A percentile compares a stretch with the other conserved stretches of the same genome.
Evolutionary conservation across 37 sponge, comb jelly and placozoan species (phyloP).

Genomic region (Eunapius fragilis): DNA sequence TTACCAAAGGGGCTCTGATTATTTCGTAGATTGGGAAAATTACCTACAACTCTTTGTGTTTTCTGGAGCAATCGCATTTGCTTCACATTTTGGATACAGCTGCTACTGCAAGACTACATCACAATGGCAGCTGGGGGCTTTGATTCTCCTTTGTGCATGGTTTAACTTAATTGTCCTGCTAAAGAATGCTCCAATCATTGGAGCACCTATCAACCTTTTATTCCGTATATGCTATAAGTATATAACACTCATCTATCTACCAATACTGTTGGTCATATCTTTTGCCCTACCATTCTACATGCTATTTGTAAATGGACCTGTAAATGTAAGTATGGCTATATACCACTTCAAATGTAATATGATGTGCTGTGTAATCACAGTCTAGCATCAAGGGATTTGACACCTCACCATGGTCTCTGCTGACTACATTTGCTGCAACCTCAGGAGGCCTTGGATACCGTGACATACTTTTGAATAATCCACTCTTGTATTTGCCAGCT

Average conservation of each 20-base stretch:
- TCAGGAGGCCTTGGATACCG: neutral
- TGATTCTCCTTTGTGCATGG: slow-evolving; percentile 33
- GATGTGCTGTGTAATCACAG: too few relatives aligned
- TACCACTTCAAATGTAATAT: too few relatives aligned
- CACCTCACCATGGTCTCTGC: neutral
- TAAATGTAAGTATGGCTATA: neutral
- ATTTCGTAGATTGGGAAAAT: slow-evolving; percentile 31
- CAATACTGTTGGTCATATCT: slow-evolving; percentile 8
- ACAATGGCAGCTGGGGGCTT: slow-evolving; percentile 42
- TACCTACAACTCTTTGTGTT: slow-evolving; percentile 17
- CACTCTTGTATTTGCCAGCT: slow-evolving; percentile 7
- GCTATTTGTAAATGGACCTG: slow-evolving; percentile 9
- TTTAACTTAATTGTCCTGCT: slow-evolving; percentile 21
- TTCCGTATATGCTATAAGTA: slow-evolving; percentile 6
- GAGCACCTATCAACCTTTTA: slow-evolving; percentile 23
- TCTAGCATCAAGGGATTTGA: neutral
- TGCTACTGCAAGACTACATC: slow-evolving; percentile 8
- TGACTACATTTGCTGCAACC: neutral
- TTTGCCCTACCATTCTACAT: slow-evolving; percentile 40
- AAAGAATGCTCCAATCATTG: slow-evolving; percentile 24
- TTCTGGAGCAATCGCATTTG: slow-evolving; percentile 1
- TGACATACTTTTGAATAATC: neutral
- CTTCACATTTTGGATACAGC: neutral
- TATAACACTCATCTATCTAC: slow-evolving; percentile 19
- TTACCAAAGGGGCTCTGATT: neutral